Percentiles rank a stretch among this genome's conserved stretches.
phyloP scores from a whole-genome alignment of 2,797 vertebrate species.

The Gymnoscopelus microlampas region DNA sequence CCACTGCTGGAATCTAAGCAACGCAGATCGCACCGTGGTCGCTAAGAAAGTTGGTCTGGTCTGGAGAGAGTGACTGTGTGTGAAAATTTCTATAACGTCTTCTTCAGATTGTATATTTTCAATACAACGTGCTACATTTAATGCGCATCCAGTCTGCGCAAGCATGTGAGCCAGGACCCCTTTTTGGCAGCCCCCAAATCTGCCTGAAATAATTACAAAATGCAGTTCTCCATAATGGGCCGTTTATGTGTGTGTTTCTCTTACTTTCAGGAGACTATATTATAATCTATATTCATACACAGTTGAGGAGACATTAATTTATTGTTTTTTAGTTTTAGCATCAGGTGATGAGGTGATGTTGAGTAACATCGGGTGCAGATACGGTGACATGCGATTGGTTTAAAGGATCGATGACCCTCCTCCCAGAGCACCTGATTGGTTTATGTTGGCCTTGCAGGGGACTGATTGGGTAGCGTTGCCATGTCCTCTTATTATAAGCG shows the following conservation, averaged over 20 bases:
- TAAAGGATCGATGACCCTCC: rapidly evolving
- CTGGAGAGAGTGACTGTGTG: not conserved
- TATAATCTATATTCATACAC: too few relatives aligned
- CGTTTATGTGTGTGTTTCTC: too few relatives aligned
- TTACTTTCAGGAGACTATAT: too few relatives aligned
- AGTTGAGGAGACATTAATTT: too few relatives aligned
- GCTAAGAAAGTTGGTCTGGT: too few relatives aligned
- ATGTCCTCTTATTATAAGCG: too few relatives aligned
- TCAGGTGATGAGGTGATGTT: too few relatives aligned
- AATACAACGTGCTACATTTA: conserved; percentile 62
- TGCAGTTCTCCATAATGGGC: too few relatives aligned
- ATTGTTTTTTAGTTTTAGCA: too few relatives aligned
- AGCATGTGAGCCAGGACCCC: conserved; percentile 73
- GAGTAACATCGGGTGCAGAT: not conserved
- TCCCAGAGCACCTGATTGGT: conserved; percentile 47
- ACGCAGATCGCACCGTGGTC: not conserved
- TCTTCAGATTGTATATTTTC: not conserved
- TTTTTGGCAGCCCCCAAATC: conserved; percentile 24
- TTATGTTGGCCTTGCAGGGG: not conserved
- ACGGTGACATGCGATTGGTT: conserved; percentile 52
- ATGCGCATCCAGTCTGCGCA: conserved; percentile 47
- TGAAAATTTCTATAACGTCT: not conserved
- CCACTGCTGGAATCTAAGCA: not conserved
- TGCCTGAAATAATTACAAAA: conserved; percentile 64
- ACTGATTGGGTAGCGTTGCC: not conserved